phyloP scores from a whole-genome alignment of 2,888 invertebrate genomes.

The Taenaris catops region DNA sequence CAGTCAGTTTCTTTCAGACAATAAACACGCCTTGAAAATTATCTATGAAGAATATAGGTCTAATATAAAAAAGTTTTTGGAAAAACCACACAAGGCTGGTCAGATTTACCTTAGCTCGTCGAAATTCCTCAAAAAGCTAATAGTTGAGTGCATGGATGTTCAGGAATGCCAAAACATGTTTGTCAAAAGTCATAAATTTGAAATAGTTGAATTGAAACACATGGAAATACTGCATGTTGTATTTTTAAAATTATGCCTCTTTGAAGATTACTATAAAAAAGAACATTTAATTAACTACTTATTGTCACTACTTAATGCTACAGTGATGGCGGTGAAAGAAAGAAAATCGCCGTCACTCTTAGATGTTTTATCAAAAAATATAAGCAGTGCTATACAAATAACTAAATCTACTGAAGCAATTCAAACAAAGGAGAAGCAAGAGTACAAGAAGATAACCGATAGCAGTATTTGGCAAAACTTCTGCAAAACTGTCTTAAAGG shows the following conservation, averaged over 20 bases:
- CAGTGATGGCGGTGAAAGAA: slow-evolving; percentile 69
- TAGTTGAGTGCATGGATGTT: slow-evolving; percentile 79
- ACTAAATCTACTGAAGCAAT: slow-evolving; percentile 42
- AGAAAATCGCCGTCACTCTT: slow-evolving; percentile 38
- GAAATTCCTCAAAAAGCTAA: slow-evolving; percentile 77
- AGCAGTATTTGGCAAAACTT: slow-evolving; percentile 79
- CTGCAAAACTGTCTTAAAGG: slow-evolving; percentile 83
- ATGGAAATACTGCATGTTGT: slow-evolving; percentile 74
- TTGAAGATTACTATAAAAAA: slow-evolving; percentile 44
- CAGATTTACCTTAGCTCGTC: slow-evolving; percentile 82
- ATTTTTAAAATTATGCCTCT: slow-evolving; percentile 68
- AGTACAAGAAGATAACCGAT: slow-evolving; percentile 58
- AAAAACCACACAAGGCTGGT: slow-evolving; percentile 85
- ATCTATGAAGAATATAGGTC: slow-evolving; percentile 81
- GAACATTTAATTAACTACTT: slow-evolving; percentile 74
- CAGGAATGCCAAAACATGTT: slow-evolving; percentile 78
- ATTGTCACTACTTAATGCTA: slow-evolving; percentile 74
- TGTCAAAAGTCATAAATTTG: slow-evolving; percentile 82
- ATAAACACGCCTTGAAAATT: slow-evolving; percentile 62
- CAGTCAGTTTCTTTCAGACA: slow-evolving; percentile 51
- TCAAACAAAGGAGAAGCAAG: slow-evolving; percentile 36
- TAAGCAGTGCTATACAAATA: slow-evolving; percentile 50
- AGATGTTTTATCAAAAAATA: slow-evolving; percentile 37
- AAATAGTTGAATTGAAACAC: slow-evolving; percentile 80
- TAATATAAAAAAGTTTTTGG: slow-evolving; percentile 81